Evolutionary conservation across 2,797 vertebrate species (phyloP).

Genomic region (Myotis planiceps): DNA sequence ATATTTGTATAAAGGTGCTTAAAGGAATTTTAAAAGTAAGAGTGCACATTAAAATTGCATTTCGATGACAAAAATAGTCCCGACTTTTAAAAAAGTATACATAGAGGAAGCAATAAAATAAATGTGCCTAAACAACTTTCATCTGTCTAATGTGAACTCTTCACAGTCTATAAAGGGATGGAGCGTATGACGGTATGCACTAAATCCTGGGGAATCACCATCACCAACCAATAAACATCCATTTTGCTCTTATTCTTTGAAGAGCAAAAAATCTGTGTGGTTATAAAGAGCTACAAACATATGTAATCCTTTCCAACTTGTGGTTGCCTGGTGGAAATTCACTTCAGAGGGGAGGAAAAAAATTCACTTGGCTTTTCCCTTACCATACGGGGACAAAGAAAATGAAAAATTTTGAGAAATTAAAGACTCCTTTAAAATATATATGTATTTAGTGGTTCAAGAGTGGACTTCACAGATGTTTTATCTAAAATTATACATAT

Average conservation of each 20-base stretch:
- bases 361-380: conserved; percentile 17
- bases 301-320: conserved; percentile 36
- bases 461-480: neutral
- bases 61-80: neutral
- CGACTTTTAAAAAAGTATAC: neutral
- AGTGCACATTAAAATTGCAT: neutral
- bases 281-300: conserved; percentile 32
- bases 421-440: conserved; percentile 21
- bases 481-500: conserved; percentile 42
- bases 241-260: neutral
- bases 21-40: conserved; percentile 44
- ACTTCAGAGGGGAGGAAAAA: conserved; percentile 5
- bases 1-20: conserved; percentile 69
- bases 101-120: neutral
- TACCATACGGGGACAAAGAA: neutral
- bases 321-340: conserved; percentile 26
- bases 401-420: conserved; percentile 46
- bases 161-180: neutral
- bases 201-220: neutral
- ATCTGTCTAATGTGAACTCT: neutral
- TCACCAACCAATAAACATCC: conserved; percentile 4
- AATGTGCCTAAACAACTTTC: neutral
- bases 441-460: neutral
- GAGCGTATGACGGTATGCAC: accelerated
- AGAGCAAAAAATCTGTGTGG: neutral